A percentile compares a stretch with the other conserved stretches of the same genome.
These are phyloP conservation scores for Eulemur macaco DNA, from an alignment of 2,113 vertebrate genomes.

Conservation along the genomic window DNA sequence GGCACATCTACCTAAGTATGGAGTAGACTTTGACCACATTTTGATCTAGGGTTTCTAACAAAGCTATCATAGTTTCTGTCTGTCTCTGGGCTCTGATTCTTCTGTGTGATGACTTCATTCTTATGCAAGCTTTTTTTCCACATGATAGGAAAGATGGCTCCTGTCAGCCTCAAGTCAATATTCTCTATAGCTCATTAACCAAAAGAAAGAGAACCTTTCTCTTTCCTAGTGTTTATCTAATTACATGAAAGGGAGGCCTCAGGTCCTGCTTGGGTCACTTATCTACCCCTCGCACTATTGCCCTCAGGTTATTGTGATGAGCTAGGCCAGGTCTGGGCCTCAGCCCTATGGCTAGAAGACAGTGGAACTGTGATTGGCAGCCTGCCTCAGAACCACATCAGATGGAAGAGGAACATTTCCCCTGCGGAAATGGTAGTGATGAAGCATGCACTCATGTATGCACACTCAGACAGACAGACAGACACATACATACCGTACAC, in stretches of 20 bases:
- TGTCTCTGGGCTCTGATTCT: background rate
- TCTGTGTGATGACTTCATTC: background rate
- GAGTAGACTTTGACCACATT: background rate
- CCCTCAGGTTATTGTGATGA: background rate
- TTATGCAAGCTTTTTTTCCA: background rate
- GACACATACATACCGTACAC: too few species aligned
- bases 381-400: background rate
- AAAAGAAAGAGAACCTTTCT: background rate
- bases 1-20: background rate
- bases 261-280: background rate
- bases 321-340: background rate
- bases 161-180: background rate
- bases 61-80: background rate
- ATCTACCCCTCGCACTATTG: background rate
- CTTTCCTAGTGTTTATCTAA: background rate
- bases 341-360: background rate
- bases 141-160: background rate
- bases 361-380: background rate
- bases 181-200: background rate
- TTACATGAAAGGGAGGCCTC: background rate
- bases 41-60: background rate
- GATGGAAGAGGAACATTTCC: background rate
- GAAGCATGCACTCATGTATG: too few species aligned
- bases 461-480: background rate
- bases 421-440: background rate